Percentiles rank a stretch among this genome's conserved stretches.
These are phyloP conservation scores for Yponomeuta sedellus DNA, from an alignment of 2,888 invertebrate species.

Conservation along the genomic window DNA sequence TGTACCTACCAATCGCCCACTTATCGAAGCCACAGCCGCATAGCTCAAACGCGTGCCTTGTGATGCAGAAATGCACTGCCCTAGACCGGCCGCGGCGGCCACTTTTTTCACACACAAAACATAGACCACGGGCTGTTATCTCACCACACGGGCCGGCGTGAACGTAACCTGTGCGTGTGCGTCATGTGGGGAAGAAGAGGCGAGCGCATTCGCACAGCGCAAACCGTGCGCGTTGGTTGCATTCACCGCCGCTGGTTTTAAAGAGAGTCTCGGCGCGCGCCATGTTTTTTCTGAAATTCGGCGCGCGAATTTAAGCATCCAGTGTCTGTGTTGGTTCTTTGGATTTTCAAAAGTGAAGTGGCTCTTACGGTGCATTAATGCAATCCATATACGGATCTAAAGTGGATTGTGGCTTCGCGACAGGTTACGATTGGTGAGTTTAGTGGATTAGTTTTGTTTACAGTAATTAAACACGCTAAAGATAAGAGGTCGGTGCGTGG, in stretches of 20 bases:
- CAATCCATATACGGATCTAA: neutral
- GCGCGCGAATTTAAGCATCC: neutral
- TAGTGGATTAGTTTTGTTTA: slow-evolving; percentile 5
- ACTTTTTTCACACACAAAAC: neutral
- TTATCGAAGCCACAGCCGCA: neutral
- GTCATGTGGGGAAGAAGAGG: neutral
- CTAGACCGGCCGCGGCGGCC: neutral
- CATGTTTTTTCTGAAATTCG: slow-evolving; percentile 7
- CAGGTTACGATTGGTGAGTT: slow-evolving; percentile 15
- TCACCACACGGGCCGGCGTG: neutral
- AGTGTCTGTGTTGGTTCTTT: neutral
- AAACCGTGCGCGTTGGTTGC: neutral
- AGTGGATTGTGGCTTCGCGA: slow-evolving; percentile 16
- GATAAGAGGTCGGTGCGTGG: neutral
- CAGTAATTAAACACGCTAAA: neutral
- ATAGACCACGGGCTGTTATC: neutral
- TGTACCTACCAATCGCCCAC: neutral
- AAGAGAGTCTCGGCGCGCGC: neutral
- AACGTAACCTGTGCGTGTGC: neutral
- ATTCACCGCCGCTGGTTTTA: neutral
- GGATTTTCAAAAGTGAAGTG: neutral
- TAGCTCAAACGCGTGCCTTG: neutral
- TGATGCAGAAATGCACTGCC: neutral
- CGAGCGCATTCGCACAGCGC: slow-evolving; percentile 5
- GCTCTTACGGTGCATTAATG: neutral